phyloP scores from a whole-genome alignment of 1,140 invertebrate species.

The Pinna nobilis region DNA sequence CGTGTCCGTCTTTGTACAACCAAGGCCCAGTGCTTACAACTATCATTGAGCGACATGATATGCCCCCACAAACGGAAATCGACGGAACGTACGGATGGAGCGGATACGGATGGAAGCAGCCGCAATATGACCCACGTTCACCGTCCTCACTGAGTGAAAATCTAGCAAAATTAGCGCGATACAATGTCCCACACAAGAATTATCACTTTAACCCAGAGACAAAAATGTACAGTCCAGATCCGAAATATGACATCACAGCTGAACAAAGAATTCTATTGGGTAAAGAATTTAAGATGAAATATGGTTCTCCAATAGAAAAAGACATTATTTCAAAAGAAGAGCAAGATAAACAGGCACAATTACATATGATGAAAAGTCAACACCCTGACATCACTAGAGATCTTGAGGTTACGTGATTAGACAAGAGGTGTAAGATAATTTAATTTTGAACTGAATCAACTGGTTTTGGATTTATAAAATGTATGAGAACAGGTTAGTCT shows the following conservation, averaged over 20 bases:
- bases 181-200: constrained; percentile 35
- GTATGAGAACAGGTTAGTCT: too few relatives aligned
- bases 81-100: constrained; percentile 39
- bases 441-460: too few relatives aligned
- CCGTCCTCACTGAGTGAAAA: constrained; percentile 35
- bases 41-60: constrained; percentile 44
- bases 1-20: constrained; percentile 31
- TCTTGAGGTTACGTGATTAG: constrained; percentile 40
- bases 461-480: too few relatives aligned
- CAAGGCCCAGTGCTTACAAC: constrained; percentile 40
- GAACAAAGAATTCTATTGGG: constrained; percentile 27
- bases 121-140: constrained; percentile 2
- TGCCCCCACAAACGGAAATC: constrained; percentile 33
- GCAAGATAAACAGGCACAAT: constrained; percentile 20
- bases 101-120: constrained; percentile 41
- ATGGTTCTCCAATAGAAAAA: neutral
- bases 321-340: constrained; percentile 17
- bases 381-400: constrained; percentile 44
- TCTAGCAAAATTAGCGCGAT: constrained; percentile 41
- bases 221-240: constrained; percentile 35
- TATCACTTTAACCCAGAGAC: constrained; percentile 29
- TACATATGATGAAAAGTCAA: constrained; percentile 38
- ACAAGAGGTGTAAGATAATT: too few relatives aligned
- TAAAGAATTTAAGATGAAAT: constrained; percentile 46
- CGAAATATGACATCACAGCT: constrained; percentile 40